Evolutionary conservation across 2,888 invertebrate genomes (phyloP), one percentile per base, ranked within the genome.

Genomic region (Micropterix aruncella): DNA sequence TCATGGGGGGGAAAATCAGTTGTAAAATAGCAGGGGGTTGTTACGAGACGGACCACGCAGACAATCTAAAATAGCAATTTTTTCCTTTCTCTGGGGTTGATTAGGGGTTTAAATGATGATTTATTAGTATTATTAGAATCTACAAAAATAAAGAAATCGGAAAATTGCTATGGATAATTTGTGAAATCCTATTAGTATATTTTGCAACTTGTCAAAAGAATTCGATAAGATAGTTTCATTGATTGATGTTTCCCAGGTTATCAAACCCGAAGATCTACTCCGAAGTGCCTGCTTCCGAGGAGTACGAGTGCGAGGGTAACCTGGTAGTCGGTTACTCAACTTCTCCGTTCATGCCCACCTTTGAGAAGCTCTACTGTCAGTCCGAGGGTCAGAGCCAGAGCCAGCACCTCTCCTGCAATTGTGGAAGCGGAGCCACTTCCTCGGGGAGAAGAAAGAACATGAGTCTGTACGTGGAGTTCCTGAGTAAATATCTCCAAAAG

Each of bases 241-340:
- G 15, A 47, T 38, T 27, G 43, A n/a, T n/a, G n/a, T 18, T 44
- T 53, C 52, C 19, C 46, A 55, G 54, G 42, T 39, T 50, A 16
- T 45, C 50, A 17, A 58, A 58, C 47, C 49, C 52, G 14, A 48
- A 49, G 14, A 55, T 58, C 15, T 54, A 52, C 38, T 17, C 43
- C 36, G 55, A 57, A 46, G 45, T 66, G 40, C 54, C 59, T 5
- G 51, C 57, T 4, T 51, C 65, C 41, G 66, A 67, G 53, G 59
- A 62, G 12, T 70, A 62, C 42, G 54, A 53, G 2, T 57, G 64
- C 14, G 60, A 66, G 47, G 65, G 64, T 37, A 73, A 73, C 50
- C 53, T 73, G 14, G 53, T 74, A 1, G 57, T 70, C 15, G 57
- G 54, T 3, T 59, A 55, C 47, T 53, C 59, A 4, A 60, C 60